Percentiles rank a stretch among this genome's conserved stretches.
phyloP scores from a whole-genome alignment of 2,888 invertebrate genomes.

The Alloscopus bannaensis region DNA sequence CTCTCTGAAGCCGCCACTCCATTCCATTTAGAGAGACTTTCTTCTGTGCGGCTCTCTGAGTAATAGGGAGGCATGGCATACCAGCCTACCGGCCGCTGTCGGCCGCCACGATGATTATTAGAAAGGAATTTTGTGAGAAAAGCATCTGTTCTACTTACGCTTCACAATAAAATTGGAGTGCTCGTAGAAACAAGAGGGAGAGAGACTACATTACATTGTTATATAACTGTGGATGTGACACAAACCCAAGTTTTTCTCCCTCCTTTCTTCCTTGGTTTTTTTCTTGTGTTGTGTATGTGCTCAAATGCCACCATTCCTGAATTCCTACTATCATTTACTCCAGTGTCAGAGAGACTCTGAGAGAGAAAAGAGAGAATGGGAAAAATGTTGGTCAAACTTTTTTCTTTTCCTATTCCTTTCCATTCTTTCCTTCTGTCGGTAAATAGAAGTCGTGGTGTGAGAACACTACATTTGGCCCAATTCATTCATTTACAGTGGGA shows the following conservation, averaged over 20 bases:
- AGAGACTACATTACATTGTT: not conserved
- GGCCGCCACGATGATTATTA: constrained; percentile 57
- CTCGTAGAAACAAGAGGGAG: constrained; percentile 5
- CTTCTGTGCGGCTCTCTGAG: not conserved
- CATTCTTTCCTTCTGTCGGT: constrained; percentile 15
- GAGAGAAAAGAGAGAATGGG: constrained; percentile 22
- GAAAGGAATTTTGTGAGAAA: constrained; percentile 46
- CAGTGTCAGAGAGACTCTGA: constrained; percentile 46
- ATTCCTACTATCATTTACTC: constrained; percentile 56
- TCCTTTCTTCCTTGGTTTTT: not conserved
- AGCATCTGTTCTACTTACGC: constrained; percentile 60
- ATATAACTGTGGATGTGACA: constrained; percentile 32
- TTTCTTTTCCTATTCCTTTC: constrained; percentile 18
- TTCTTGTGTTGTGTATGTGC: not conserved
- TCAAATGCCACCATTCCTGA: constrained; percentile 10
- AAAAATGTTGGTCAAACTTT: constrained; percentile 63
- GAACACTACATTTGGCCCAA: constrained; percentile 62
- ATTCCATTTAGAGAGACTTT: not conserved
- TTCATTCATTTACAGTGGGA: constrained; percentile 65
- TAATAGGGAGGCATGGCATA: not conserved
- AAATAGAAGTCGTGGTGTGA: constrained; percentile 48
- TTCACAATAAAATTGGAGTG: constrained; percentile 51
- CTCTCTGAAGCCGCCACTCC: constrained; percentile 12
- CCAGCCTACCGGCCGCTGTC: not conserved
- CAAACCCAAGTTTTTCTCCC: constrained; percentile 6